phyloP scores from a whole-genome alignment of 2,113 vertebrate species.

The Nyctereutes procyonoides region DNA sequence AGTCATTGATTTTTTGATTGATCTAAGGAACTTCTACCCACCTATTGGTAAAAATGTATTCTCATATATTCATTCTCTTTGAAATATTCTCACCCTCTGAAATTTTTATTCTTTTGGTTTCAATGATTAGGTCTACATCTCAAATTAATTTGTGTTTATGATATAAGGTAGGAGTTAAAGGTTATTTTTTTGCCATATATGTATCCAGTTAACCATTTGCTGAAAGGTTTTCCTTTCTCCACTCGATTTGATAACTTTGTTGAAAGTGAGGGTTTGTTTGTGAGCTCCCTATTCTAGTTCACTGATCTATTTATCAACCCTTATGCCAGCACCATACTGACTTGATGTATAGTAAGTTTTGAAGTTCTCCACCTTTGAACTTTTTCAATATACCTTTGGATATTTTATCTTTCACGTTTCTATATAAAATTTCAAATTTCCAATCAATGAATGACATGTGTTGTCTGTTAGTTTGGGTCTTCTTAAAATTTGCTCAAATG shows the following conservation, averaged over 20 bases:
- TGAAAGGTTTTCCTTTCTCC: background rate
- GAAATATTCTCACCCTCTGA: background rate
- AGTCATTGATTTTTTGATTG: background rate
- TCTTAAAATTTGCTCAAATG: background rate
- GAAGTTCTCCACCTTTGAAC: background rate
- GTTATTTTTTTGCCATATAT: background rate
- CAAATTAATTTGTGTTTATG: background rate
- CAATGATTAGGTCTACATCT: background rate
- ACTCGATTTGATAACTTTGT: background rate
- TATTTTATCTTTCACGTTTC: background rate
- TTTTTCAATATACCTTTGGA: background rate
- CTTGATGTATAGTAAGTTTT: background rate
- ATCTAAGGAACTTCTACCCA: background rate
- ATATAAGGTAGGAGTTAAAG: background rate
- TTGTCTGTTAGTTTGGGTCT: background rate
- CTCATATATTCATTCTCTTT: background rate
- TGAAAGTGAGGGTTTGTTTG: background rate
- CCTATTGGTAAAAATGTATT: background rate
- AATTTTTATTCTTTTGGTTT: background rate
- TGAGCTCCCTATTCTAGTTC: background rate
- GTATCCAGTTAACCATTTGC: background rate
- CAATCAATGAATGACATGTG: background rate
- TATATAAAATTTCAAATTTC: background rate
- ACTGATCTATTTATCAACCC: background rate
- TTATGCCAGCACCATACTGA: background rate